phyloP scores from a whole-genome alignment of 23 tunicate genomes.

The Styela plicata region DNA sequence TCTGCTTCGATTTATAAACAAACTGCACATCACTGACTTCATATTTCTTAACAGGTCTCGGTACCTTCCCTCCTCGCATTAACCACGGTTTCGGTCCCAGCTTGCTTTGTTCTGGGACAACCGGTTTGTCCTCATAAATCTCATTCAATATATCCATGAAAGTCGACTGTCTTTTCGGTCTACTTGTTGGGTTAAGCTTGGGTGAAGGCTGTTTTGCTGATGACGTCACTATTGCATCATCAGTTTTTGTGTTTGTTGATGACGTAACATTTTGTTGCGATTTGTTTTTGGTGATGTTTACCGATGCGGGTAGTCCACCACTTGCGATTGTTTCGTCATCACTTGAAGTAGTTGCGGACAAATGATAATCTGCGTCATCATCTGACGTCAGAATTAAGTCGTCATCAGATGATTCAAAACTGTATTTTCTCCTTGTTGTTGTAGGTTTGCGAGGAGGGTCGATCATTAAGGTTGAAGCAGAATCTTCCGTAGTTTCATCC shows the following conservation, averaged over 20 bases:
- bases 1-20: neutral
- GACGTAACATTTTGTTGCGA: neutral
- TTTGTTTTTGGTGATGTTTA: neutral
- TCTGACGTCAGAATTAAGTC: neutral
- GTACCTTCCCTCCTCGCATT: neutral
- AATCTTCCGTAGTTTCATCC: no score
- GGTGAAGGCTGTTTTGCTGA: neutral
- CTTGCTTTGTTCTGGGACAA: neutral
- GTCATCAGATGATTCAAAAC: neutral
- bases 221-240: neutral
- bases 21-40: neutral
- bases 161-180: no score
- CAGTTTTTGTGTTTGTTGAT: neutral
- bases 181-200: neutral
- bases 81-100: slow-evolving; percentile 11
- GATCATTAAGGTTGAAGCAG: neutral
- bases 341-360: neutral
- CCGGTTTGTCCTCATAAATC: neutral
- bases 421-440: neutral
- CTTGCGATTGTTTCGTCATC: neutral
- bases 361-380: neutral
- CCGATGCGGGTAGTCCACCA: neutral
- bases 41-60: neutral
- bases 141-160: slow-evolving; percentile 1
- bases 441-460: neutral